These are phyloP conservation scores for Agrilus biguttatus DNA, from an alignment of 2,888 invertebrate genomes.

Conservation along the genomic window DNA sequence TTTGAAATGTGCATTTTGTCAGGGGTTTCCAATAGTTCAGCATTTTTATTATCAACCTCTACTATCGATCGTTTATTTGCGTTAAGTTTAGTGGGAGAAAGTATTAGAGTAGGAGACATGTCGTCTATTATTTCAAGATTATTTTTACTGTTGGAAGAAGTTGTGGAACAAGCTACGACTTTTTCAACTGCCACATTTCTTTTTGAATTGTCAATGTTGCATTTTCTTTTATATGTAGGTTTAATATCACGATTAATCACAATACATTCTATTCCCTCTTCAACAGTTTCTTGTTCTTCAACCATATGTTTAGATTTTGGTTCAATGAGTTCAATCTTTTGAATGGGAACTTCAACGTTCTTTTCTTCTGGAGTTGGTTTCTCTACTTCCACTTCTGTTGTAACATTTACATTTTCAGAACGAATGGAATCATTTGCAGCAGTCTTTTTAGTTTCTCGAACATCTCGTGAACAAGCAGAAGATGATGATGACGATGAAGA, in stretches of 20 bases:
- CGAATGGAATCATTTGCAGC: not conserved
- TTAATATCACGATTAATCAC: conserved; percentile 13
- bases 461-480: not conserved
- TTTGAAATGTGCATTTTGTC: conserved; percentile 5
- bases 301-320: not conserved
- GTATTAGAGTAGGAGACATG: conserved; percentile 11
- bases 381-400: not conserved
- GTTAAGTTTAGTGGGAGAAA: conserved; percentile 21
- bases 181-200: conserved; percentile 8
- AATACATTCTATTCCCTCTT: conserved; percentile 2
- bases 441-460: not conserved
- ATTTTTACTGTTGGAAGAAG: conserved; percentile 12
- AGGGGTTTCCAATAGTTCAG: conserved; percentile 10
- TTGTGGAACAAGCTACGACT: conserved; percentile 4
- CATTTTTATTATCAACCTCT: conserved; percentile 6
- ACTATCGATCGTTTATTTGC: conserved; percentile 17
- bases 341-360: not conserved
- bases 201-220: conserved; percentile 15
- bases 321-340: not conserved
- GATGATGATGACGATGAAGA: no score
- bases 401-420: not conserved
- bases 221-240: conserved; percentile 16
- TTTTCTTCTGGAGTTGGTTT: conserved; percentile 4
- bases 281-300: conserved; percentile 1
- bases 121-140: conserved; percentile 10